phyloP scores from a whole-genome alignment of 37 sponge, comb jelly and placozoan genomes.

The Cladorhizidae sp. region DNA sequence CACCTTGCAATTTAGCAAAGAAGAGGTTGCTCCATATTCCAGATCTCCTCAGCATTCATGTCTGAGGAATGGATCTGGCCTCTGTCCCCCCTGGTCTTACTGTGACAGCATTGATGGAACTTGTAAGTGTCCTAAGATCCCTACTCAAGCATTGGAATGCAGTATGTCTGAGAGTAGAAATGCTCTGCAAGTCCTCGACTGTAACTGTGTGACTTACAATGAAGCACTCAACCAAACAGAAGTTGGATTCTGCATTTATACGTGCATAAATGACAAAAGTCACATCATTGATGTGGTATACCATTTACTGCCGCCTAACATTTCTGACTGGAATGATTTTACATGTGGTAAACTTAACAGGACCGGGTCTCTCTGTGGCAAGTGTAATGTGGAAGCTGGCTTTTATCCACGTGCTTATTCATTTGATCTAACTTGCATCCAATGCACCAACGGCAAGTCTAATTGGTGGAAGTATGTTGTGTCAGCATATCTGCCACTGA shows the following conservation, averaged over 20 bases:
- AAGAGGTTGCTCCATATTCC: no score
- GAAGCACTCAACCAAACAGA: background rate
- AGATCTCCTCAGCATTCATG: no score
- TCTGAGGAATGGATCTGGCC: no score
- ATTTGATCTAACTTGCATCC: background rate
- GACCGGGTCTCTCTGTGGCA: conserved; percentile 55
- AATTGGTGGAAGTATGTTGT: conserved; percentile 12
- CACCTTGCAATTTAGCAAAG: no score
- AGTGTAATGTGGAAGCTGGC: conserved; percentile 32
- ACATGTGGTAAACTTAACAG: conserved; percentile 41
- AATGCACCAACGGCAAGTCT: background rate
- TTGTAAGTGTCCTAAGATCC: no score
- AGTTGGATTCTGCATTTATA: conserved; percentile 3
- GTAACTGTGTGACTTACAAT: conserved; percentile 11
- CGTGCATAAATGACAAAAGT: background rate
- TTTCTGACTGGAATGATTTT: background rate
- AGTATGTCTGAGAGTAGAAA: no score
- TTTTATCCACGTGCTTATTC: conserved; percentile 38
- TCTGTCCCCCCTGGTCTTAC: no score
- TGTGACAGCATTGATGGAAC: no score
- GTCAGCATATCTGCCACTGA: conserved; percentile 24
- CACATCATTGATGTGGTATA: background rate
- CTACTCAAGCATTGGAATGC: no score
- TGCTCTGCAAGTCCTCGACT: no score
- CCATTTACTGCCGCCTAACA: background rate